These are phyloP conservation scores for Acanthosoma haemorrhoidale DNA, from an alignment of 2,888 invertebrate species.

Conservation along the genomic window DNA sequence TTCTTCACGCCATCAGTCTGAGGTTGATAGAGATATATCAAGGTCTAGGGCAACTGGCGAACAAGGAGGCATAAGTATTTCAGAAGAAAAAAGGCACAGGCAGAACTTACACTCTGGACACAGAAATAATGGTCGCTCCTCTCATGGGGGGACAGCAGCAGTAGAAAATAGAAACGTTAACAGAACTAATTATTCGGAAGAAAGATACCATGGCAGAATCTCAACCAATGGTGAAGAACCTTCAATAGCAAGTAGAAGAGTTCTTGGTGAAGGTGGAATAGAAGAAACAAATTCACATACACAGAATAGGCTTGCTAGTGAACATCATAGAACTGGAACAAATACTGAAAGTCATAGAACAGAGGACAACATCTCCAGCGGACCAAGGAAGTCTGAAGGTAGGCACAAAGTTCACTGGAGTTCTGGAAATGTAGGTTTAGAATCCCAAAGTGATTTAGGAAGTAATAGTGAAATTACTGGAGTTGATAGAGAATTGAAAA, in stretches of 20 bases:
- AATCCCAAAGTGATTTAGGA: not conserved
- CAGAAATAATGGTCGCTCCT: not conserved
- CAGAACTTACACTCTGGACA: not conserved
- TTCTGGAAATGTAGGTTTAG: slow-evolving; percentile 8
- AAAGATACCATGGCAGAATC: not conserved
- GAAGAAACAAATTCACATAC: slow-evolving; percentile 21
- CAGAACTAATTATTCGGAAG: slow-evolving; percentile 12
- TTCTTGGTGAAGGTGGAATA: slow-evolving; percentile 39
- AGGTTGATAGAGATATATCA: not conserved
- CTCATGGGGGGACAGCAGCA: not conserved
- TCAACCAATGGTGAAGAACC: not conserved
- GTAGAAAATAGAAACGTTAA: not conserved
- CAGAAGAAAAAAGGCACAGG: not conserved
- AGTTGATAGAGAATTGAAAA: not conserved
- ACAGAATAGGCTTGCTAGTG: slow-evolving; percentile 18
- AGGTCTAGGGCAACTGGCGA: not conserved
- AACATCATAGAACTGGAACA: not conserved
- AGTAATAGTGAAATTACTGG: not conserved
- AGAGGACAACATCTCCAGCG: slow-evolving; percentile 9
- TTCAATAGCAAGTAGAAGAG: slow-evolving; percentile 32
- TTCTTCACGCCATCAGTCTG: not conserved
- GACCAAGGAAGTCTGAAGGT: slow-evolving; percentile 33
- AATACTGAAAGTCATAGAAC: slow-evolving; percentile 4
- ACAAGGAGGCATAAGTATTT: not conserved
- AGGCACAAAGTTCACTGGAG: slow-evolving; percentile 24